Conservation (phyloP, 1,140 invertebrate species). For the Tetraneura akinire region DNA sequence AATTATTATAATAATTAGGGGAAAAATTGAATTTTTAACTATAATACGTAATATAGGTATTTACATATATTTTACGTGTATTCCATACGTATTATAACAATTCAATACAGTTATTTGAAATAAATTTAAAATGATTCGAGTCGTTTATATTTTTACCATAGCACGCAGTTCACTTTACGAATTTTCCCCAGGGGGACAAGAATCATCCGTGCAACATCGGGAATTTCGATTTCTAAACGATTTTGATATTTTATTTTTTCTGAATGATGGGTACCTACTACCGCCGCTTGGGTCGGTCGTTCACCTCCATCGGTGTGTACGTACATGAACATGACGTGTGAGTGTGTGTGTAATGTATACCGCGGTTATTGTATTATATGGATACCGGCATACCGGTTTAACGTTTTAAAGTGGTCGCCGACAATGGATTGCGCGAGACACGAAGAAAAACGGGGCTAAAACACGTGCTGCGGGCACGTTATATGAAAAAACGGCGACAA, state of each 20-base stretch:
- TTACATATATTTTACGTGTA: no score
- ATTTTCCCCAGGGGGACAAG: slow-evolving; percentile 14
- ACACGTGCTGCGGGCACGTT: slow-evolving; percentile 27
- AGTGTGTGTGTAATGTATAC: neutral
- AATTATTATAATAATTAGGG: no score
- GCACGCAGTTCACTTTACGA: neutral
- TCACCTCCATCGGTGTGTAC: neutral
- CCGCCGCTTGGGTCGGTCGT: neutral
- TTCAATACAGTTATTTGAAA: no score
- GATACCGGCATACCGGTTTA: slow-evolving; percentile 40
- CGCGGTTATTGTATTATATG: neutral
- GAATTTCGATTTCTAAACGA: slow-evolving; percentile 30
- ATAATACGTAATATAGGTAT: no score
- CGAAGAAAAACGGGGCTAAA: slow-evolving; percentile 16
- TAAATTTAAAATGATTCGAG: neutral
- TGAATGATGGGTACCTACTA: slow-evolving; percentile 18
- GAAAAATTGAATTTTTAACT: no score
- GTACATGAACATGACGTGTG: neutral
- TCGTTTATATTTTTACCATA: neutral
- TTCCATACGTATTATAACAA: no score
- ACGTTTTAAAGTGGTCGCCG: slow-evolving; percentile 30
- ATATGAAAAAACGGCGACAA: neutral
- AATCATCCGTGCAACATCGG: neutral
- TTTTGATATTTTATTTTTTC: neutral
- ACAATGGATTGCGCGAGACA: neutral